Conservation (phyloP, 2,113 vertebrate genomes). For the Gnathonemus longibarbis region DNA sequence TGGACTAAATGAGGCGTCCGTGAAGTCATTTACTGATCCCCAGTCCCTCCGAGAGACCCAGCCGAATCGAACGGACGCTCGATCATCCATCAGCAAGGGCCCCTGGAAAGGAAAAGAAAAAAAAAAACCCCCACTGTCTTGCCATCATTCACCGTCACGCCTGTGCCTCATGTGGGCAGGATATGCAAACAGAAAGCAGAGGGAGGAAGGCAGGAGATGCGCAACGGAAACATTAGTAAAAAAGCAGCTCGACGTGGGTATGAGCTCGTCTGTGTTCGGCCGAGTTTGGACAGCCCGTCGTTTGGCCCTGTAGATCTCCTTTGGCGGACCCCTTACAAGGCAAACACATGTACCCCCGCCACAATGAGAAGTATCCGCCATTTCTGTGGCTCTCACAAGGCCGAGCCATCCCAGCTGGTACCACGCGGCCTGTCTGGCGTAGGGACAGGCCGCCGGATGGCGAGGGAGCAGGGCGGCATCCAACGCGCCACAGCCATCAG, state of each 20-base stretch:
- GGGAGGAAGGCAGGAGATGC: neutral
- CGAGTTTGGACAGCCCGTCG: neutral
- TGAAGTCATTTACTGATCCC: neutral
- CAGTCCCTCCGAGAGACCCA: neutral
- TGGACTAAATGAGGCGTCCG: neutral
- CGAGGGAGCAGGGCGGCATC: neutral
- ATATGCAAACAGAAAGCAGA: neutral
- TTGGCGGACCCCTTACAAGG: neutral
- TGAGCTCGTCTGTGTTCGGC: too few species aligned
- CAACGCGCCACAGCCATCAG: neutral
- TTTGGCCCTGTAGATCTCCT: neutral
- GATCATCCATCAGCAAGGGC: neutral
- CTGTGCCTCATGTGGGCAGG: neutral
- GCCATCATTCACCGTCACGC: neutral
- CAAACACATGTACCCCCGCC: neutral
- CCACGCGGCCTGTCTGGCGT: neutral
- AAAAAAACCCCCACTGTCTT: neutral
- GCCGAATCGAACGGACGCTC: neutral
- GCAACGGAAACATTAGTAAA: neutral
- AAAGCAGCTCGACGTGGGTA: neutral
- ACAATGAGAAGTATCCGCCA: neutral
- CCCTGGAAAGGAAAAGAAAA: neutral
- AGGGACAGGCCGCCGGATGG: neutral
- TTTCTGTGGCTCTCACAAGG: neutral
- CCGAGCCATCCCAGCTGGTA: neutral